phyloP scores from a whole-genome alignment of 1,140 invertebrate genomes.

The Temnothorax curvispinosus region DNA sequence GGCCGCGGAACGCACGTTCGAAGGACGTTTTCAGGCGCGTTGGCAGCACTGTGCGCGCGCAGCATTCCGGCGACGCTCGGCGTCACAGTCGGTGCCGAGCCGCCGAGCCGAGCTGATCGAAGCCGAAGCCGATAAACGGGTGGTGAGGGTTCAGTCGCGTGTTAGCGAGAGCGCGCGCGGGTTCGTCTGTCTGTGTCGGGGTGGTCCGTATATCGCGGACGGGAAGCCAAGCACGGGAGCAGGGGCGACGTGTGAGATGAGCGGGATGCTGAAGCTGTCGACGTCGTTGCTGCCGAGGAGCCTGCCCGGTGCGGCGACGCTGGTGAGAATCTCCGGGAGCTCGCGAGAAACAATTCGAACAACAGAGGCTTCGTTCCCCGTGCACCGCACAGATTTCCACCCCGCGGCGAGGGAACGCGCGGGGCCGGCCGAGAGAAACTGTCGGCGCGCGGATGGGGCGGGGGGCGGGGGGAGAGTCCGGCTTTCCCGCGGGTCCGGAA shows the following conservation, averaged over 20 bases:
- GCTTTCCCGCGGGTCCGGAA: too few species aligned
- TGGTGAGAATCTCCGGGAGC: conserved; percentile 69
- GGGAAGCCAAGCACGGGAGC: neutral
- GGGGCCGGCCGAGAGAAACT: too few species aligned
- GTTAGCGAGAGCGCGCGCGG: neutral
- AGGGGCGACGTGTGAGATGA: conserved; percentile 69
- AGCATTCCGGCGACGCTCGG: neutral
- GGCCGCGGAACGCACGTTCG: neutral
- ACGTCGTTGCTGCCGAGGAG: conserved; percentile 74
- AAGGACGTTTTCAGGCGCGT: conserved; percentile 15
- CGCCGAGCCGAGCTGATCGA: conserved; percentile 3
- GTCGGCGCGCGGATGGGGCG: too few species aligned
- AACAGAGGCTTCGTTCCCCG: too few species aligned
- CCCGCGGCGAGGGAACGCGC: too few species aligned
- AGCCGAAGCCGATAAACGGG: neutral
- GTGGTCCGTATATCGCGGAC: neutral
- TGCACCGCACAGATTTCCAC: too few species aligned
- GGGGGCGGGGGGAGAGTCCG: too few species aligned
- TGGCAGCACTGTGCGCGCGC: conserved; percentile 66
- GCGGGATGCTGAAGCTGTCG: conserved; percentile 80
- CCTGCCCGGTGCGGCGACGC: conserved; percentile 63
- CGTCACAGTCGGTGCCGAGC: conserved; percentile 28
- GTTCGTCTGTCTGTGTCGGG: neutral
- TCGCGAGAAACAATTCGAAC: too few species aligned
- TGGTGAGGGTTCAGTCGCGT: conserved; percentile 64